Evolutionary conservation across 2,888 invertebrate species (phyloP), one percentile per base, ranked within the genome.

Genomic region (Sinodicranocentrus sp.): DNA sequence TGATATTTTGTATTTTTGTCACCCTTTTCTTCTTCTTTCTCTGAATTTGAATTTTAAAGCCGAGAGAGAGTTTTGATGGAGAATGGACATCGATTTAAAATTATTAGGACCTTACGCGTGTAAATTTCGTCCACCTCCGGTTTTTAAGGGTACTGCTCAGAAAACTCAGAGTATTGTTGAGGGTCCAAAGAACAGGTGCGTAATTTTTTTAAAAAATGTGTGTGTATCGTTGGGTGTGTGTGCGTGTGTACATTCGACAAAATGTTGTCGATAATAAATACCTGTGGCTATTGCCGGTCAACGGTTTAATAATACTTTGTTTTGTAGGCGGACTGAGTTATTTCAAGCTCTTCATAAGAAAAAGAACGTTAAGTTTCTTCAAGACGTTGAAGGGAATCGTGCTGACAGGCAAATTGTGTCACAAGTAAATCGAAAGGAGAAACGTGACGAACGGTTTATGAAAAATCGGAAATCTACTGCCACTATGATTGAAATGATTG

Each of bases 291-390:
- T 17, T 39, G 3, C 5, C 33, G 10, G 33, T n/a, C n/a, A n/a
- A n/a, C n/a, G n/a, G n/a, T n/a, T n/a, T n/a, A n/a, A n/a, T n/a
- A n/a, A n/a, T n/a, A n/a, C n/a, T n/a, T n/a, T n/a, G n/a, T n/a
- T n/a, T n/a, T n/a, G 33, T 57, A 52, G 25, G 57, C 59, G 0
- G 61, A 84, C 54, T n/a, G n/a, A n/a, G n/a, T n/a, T n/a, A n/a
- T 85, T 85, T 48, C 61, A 48, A 2, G 84, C 77, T 1, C 68
- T 79, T 39, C 82, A 87, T 44, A 87, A 85, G 33, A 87, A 84
- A 65, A 71, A 71, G 25, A 82, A 77, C 48, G 10, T 61, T 0
- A 72, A 57, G 26, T 84, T 82, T 25, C n/a, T 72, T 1, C 75
- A 79, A 25, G 84, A 79, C 57, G 10, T 23, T 0, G 70, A 80